Evolutionary conservation across 2,797 vertebrate species (phyloP), one percentile per base, ranked within the genome.

Genomic region (Fistularia tabacaria): DNA sequence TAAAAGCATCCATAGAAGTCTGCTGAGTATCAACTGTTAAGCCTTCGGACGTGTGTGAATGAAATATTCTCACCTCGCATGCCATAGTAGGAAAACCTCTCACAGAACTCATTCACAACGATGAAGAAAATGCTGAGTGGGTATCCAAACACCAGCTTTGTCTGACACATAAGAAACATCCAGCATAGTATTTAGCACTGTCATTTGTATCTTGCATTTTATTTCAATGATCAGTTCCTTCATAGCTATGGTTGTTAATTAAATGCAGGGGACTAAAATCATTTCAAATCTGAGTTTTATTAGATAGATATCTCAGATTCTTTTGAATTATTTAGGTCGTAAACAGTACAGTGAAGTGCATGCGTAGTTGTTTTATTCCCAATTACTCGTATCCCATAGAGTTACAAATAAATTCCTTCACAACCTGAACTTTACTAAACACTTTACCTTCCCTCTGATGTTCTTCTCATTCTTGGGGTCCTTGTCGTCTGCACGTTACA

Each of bases 71-170:
- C 87, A 98, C 95, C 95, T 91, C 90, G 87, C 95, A 97, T 98
- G 77, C 95, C 95, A 97, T 96, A 97, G 89, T 97, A 99, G 83
- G 97, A 99, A 80, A 99, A 99, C 12, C 95, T 84, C 83, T 98
- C 95, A 0, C 94, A 98, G 89, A 99, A 99, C 79, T 98, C 95
- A 77, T 96, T 98, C 69, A 95, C 62, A 63, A 97, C 76, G 0
- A 98, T 98, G 85, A 98, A 97, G 88, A 96, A 96, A 74, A 98
- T 95, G 82, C 95, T 97, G 77, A 96, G 2, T 0, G 97, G 96
- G 64, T 94, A 98, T 3, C 94, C 93, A 46, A 74, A 88, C 45
- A 89, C 77, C 53, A 53, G 62, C 55, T 62, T 69, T 42, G 66
- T 72, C 90, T 91, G 64, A 63, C 1, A 8, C 9, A 53, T 3